phyloP scores from a whole-genome alignment of 2,888 invertebrate genomes.

The Trachelus tabidus region DNA sequence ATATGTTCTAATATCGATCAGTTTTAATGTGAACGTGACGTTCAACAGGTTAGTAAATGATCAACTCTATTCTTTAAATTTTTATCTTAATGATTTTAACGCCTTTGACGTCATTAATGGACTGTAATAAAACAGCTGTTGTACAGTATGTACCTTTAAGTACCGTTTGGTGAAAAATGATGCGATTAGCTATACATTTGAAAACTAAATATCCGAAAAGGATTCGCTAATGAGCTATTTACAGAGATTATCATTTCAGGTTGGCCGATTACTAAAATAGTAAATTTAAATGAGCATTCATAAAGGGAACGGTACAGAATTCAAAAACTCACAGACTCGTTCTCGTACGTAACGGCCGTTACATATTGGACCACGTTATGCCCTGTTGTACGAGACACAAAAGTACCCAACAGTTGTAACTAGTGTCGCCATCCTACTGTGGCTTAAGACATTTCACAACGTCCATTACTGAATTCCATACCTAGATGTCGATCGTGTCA shows the following conservation, averaged over 20 bases:
- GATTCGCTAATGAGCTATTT: background rate
- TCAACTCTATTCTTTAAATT: background rate
- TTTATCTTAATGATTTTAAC: background rate
- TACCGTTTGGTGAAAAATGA: background rate
- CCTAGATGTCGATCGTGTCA: background rate
- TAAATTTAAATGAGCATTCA: background rate
- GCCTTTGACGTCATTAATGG: background rate
- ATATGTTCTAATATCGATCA: background rate
- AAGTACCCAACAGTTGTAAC: background rate
- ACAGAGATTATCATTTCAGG: background rate
- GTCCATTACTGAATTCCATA: background rate
- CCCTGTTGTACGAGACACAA: background rate
- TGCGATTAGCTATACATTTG: background rate
- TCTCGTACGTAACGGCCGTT: background rate
- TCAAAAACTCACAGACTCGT: background rate
- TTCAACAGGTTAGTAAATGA: background rate
- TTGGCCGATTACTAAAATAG: background rate
- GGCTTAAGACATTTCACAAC: background rate
- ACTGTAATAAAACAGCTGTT: background rate
- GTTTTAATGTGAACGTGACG: background rate
- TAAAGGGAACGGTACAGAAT: background rate
- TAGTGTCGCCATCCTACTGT: background rate
- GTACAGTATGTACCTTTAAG: background rate
- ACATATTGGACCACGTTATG: too few species aligned
- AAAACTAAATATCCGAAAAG: background rate